phyloP scores from a whole-genome alignment of 2,888 invertebrate species.

The Carterocephalus palaemon region DNA sequence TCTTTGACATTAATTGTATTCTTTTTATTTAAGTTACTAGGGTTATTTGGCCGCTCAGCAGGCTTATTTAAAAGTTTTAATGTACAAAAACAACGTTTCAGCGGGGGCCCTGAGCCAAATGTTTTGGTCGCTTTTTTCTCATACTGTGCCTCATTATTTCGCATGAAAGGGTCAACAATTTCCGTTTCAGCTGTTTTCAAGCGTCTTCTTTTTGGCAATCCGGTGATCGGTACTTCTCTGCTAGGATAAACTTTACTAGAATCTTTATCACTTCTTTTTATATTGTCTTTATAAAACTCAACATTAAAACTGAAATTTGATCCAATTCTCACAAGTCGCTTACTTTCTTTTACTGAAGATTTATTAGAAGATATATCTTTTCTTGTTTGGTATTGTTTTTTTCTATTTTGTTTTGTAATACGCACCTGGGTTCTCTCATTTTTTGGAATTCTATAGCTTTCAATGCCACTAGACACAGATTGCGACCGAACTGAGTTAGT shows the following conservation, averaged over 20 bases:
- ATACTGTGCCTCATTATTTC: not conserved
- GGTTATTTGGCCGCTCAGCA: not conserved
- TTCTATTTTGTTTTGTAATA: constrained; percentile 5
- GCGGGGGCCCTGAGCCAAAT: not conserved
- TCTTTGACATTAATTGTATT: too few species aligned
- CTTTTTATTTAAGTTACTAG: not conserved
- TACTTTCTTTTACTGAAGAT: constrained; percentile 25
- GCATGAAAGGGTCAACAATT: not conserved
- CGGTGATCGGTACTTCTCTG: not conserved
- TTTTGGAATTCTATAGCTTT: constrained; percentile 27
- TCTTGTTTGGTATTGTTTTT: not conserved
- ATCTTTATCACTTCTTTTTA: constrained; percentile 15
- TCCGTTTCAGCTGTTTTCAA: not conserved
- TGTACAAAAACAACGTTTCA: constrained; percentile 13
- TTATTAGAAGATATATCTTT: not conserved
- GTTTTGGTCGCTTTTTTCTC: not conserved
- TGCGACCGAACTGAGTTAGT: constrained; percentile 27
- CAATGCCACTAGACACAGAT: constrained; percentile 30
- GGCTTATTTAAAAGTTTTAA: constrained; percentile 6
- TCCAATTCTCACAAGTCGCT: constrained; percentile 36
- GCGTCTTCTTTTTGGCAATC: not conserved
- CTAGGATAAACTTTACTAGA: not conserved
- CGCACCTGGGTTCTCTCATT: constrained; percentile 10
- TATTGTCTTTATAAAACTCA: constrained; percentile 39
- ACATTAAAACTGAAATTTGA: constrained; percentile 42